Percentiles rank a stretch among this genome's conserved stretches.
phyloP scores from a whole-genome alignment of 2,113 vertebrate genomes.

The Silurus glanis region DNA sequence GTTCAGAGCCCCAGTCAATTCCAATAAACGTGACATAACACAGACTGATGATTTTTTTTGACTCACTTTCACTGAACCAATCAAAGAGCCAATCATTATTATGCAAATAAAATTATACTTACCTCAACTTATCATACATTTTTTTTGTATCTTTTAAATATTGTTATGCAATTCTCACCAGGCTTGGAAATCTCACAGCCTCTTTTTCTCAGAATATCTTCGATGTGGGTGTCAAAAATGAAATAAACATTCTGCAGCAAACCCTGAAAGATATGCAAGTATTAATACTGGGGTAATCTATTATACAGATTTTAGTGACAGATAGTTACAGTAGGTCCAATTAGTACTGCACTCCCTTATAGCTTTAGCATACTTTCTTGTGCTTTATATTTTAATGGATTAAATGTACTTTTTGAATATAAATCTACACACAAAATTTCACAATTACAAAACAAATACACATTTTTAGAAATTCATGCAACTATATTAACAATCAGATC shows the following conservation, averaged over 20 bases:
- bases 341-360: not conserved
- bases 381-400: not conserved
- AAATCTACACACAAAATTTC: not conserved
- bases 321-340: not conserved
- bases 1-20: conserved; percentile 58
- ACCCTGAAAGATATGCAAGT: conserved; percentile 75
- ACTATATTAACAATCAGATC: not conserved
- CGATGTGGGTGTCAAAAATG: conserved; percentile 84
- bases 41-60: conserved; percentile 53
- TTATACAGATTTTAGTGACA: not conserved
- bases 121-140: not conserved
- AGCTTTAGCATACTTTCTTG: not conserved
- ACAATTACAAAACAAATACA: not conserved
- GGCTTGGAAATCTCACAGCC: conserved; percentile 82
- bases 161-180: conserved; percentile 68
- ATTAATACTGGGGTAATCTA: not conserved
- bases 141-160: not conserved
- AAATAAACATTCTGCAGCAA: conserved; percentile 88
- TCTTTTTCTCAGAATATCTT: conserved; percentile 83
- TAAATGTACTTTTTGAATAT: not conserved
- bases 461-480: not conserved
- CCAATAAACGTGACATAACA: conserved; percentile 64
- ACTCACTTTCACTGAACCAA: conserved; percentile 49
- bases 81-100: not conserved
- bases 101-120: not conserved